Base-by-base conservation (phyloP, 1,140 invertebrate species). In the Bombus waltoni region DNA sequence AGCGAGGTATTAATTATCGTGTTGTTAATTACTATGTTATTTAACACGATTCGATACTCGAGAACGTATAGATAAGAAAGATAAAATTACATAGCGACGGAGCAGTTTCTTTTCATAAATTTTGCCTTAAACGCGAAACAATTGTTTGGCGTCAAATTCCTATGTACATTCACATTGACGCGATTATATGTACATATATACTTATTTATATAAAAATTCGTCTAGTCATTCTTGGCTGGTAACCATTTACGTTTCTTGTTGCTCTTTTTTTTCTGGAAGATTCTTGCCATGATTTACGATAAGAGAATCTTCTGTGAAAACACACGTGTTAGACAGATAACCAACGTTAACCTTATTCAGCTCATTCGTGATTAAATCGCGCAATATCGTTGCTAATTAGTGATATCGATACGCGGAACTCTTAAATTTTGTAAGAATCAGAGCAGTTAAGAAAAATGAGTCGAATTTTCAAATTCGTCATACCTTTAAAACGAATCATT, bases 241-340 rank as follows among this genome's bases (percentile, higher is more conserved):
- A 32, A 10, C 44, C 8, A 13, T 38, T 72, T 44, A 15, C 6
- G 10, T 42, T 53, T n/a, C 53, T 76, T 2, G 5, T 35, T 18
- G 4, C 13, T 44, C 10, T 77, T 62, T n/a, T 47, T 59, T 73
- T 73, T 73, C 35, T 40, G 8, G 25, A n/a, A 13, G 38, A 38
- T 32, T 76, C 42, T 38, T 15, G 1, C 25, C 1, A 5, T 75
- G n/a, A 66, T 83, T 83, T 83, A 83, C 3, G 35, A n/a, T 13
- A 68, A 62, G 32, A 22, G 44, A 28, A 76, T 83, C 73, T 76
- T 35, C 44, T 76, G 35, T 53, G 73, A 68, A 76, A 66, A 83
- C 44, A 75, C 73, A 83, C 81, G 53, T 66, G 72, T 68, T 47
- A 28, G 35, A 40, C 11, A 57, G 65, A 53, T 53, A 76, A 83